Conservation (phyloP, 2,113 vertebrate genomes). For the Ceratotherium simum region DNA sequence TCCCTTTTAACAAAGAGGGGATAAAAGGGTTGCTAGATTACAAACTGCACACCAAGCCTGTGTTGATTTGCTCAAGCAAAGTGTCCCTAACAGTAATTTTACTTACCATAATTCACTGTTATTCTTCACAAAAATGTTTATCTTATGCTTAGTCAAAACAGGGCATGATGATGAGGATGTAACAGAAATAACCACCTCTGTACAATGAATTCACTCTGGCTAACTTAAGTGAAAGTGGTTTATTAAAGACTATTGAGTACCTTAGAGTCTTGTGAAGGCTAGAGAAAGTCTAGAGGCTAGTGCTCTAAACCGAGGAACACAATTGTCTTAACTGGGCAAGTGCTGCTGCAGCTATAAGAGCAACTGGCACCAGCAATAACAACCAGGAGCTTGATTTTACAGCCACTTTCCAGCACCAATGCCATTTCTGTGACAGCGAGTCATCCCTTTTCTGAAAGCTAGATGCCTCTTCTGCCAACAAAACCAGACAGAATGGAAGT, state of each 20-base stretch:
- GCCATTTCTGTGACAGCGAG: background rate
- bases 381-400: background rate
- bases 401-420: background rate
- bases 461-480: background rate
- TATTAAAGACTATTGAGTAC: background rate
- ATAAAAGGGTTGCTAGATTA: background rate
- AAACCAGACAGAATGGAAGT: background rate
- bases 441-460: background rate
- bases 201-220: background rate
- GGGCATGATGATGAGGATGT: background rate
- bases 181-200: conserved; percentile 3
- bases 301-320: background rate
- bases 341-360: background rate
- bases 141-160: background rate
- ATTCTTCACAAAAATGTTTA: conserved; percentile 15
- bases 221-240: background rate
- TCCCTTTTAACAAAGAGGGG: background rate
- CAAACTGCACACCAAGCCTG: background rate
- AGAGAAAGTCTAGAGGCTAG: background rate
- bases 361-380: background rate
- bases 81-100: background rate
- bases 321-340: background rate
- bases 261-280: background rate
- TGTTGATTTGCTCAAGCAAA: background rate
- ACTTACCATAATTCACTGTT: background rate